These are phyloP conservation scores for Cecidostiba fungosa DNA, from an alignment of 2,888 invertebrate species.

Conservation along the genomic window DNA sequence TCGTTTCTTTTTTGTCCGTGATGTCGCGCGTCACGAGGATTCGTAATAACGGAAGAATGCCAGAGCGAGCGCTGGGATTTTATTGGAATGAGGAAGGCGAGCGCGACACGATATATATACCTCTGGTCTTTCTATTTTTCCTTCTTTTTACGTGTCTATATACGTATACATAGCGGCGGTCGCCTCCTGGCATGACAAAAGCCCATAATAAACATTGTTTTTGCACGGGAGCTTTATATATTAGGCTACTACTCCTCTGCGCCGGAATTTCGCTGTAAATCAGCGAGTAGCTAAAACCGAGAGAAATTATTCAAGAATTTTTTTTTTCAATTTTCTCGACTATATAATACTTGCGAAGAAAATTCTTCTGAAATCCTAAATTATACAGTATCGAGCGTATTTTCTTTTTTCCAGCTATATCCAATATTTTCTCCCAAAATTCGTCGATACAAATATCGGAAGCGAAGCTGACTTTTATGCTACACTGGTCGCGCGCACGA, in stretches of 20 bases:
- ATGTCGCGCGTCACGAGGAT: conserved; percentile 18
- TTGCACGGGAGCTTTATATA: conserved; percentile 1
- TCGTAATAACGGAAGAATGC: conserved; percentile 58
- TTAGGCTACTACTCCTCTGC: not conserved
- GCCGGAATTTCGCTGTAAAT: conserved; percentile 10
- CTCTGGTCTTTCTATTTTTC: conserved; percentile 19
- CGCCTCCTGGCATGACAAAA: not conserved
- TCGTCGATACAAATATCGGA: conserved; percentile 45
- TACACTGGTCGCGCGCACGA: not conserved
- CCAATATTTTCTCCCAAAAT: conserved; percentile 31
- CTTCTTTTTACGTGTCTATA: not conserved
- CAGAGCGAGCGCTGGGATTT: conserved; percentile 48
- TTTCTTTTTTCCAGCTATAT: not conserved
- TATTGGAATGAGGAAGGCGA: conserved; percentile 41
- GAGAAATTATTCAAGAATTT: not conserved
- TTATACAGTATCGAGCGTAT: not conserved
- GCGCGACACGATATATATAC: conserved; percentile 12
- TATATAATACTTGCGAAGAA: not conserved
- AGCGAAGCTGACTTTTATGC: conserved; percentile 44
- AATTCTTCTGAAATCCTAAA: not conserved
- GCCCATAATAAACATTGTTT: conserved; percentile 27
- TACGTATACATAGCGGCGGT: not conserved
- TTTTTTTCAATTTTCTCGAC: not conserved
- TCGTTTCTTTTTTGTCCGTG: conserved; percentile 2
- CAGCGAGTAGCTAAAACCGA: not conserved